A percentile compares a stretch with the other conserved stretches of the same genome.
Evolutionary conservation across 1,140 invertebrate species (phyloP).

Genomic region (Drosophila equinoxialis): DNA sequence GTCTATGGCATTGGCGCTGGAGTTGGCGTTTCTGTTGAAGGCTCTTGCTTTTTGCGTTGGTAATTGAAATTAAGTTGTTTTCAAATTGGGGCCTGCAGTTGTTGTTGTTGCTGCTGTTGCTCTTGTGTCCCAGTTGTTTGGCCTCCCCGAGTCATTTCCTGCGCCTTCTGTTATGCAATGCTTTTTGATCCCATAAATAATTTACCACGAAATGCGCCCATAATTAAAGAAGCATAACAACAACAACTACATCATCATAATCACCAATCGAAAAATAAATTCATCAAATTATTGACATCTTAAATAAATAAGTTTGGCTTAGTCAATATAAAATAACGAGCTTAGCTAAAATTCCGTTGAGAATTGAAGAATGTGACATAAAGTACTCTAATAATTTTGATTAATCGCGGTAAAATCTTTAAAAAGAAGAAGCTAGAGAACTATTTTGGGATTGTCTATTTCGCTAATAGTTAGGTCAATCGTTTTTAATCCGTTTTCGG

Average conservation of each 20-base stretch:
- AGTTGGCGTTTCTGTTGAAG: slow-evolving; percentile 11
- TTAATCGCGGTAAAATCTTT: background rate
- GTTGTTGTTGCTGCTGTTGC: slow-evolving; percentile 5
- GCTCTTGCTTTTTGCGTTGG: slow-evolving; percentile 39
- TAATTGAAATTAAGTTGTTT: slow-evolving; percentile 71
- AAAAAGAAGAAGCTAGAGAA: too few relatives aligned
- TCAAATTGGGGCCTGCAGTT: slow-evolving; percentile 41
- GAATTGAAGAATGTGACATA: too few relatives aligned
- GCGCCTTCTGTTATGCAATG: slow-evolving; percentile 39
- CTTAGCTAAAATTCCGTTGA: background rate
- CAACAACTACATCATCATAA: background rate
- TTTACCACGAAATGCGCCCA: background rate
- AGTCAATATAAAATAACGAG: background rate
- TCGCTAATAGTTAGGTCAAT: background rate
- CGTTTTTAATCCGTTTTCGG: too few relatives aligned
- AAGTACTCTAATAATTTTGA: too few relatives aligned
- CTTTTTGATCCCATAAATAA: slow-evolving; percentile 23
- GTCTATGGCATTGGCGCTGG: slow-evolving; percentile 16
- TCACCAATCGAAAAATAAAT: slow-evolving; percentile 1
- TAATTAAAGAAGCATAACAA: slow-evolving; percentile 1
- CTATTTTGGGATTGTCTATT: too few relatives aligned
- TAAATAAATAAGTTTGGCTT: background rate
- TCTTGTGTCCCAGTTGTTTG: slow-evolving; percentile 29
- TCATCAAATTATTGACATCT: background rate
- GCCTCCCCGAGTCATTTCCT: background rate